phyloP scores from a whole-genome alignment of 2,113 vertebrate species.

The Chloroceryle aenea region DNA sequence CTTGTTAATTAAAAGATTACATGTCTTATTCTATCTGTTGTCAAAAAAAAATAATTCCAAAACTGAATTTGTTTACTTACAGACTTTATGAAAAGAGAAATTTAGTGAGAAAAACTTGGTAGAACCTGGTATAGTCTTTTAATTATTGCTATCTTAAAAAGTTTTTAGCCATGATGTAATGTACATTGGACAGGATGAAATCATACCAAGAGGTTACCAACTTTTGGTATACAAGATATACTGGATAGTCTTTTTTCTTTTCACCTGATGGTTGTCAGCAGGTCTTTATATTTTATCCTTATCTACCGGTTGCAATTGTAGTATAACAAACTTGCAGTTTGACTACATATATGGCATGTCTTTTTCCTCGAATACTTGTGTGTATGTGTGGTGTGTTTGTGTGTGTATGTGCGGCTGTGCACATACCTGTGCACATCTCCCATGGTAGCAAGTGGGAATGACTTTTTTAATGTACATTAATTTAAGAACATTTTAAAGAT shows the following conservation, averaged over 20 bases:
- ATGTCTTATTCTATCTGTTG: not conserved
- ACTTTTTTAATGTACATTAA: conserved; percentile 47
- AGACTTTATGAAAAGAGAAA: not conserved
- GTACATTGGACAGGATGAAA: not conserved
- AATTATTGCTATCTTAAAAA: not conserved
- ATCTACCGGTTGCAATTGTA: not conserved
- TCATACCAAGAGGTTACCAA: not conserved
- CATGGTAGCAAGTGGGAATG: conserved; percentile 19
- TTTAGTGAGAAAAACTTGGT: not conserved
- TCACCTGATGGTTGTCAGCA: not conserved
- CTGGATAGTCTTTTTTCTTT: conserved; percentile 4
- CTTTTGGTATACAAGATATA: not conserved
- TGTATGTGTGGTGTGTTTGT: not conserved
- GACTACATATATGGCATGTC: conserved; percentile 5
- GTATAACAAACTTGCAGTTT: not conserved
- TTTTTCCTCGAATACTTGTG: not conserved
- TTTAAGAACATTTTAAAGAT: conserved; percentile 64
- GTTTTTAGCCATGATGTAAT: not conserved
- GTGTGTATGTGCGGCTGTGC: conserved; percentile 44
- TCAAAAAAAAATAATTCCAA: conserved; percentile 12
- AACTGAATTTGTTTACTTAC: not conserved
- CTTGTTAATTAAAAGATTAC: not conserved
- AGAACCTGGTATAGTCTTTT: not conserved
- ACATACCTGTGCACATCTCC: not conserved
- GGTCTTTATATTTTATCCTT: conserved; percentile 17